These are phyloP conservation scores for Opisthograptis luteolata DNA, from an alignment of 2,888 invertebrate genomes.

Conservation along the genomic window DNA sequence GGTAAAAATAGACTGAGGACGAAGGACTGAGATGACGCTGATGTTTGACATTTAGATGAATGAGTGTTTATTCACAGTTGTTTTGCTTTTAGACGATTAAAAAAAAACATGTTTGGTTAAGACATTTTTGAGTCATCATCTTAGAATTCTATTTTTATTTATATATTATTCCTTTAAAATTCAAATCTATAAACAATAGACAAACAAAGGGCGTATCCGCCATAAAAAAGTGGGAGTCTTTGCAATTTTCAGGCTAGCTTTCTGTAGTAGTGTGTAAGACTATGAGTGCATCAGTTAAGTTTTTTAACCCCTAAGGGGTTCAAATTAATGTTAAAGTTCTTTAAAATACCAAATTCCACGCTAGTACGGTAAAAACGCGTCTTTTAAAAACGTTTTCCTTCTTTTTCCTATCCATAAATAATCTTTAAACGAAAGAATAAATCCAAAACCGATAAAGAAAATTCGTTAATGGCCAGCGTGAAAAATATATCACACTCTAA, in stretches of 20 bases:
- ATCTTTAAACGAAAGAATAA: background rate
- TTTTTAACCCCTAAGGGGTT: too few relatives aligned
- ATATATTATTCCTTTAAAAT: background rate
- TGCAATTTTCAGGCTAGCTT: too few relatives aligned
- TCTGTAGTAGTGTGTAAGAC: too few relatives aligned
- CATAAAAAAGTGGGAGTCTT: too few relatives aligned
- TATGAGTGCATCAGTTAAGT: too few relatives aligned
- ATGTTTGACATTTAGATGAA: conserved; percentile 34
- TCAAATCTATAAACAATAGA: too few relatives aligned
- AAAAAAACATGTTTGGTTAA: background rate
- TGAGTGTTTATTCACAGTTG: conserved; percentile 27
- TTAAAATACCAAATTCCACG: too few relatives aligned
- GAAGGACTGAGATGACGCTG: conserved; percentile 33
- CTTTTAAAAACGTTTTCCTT: too few relatives aligned
- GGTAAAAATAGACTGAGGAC: conserved; percentile 40
- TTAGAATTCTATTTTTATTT: background rate
- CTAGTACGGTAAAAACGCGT: too few relatives aligned
- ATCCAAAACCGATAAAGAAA: background rate
- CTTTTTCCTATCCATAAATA: too few relatives aligned
- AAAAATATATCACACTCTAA: conserved; percentile 7
- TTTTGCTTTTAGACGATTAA: conserved; percentile 14
- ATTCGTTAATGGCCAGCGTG: conserved; percentile 13
- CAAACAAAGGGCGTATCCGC: too few relatives aligned
- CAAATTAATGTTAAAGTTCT: too few relatives aligned
- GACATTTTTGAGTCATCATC: background rate